A percentile compares a stretch with the other conserved stretches of the same genome.
Evolutionary conservation across 2,113 vertebrate species (phyloP).

Genomic region (Acanthisitta chloris): DNA sequence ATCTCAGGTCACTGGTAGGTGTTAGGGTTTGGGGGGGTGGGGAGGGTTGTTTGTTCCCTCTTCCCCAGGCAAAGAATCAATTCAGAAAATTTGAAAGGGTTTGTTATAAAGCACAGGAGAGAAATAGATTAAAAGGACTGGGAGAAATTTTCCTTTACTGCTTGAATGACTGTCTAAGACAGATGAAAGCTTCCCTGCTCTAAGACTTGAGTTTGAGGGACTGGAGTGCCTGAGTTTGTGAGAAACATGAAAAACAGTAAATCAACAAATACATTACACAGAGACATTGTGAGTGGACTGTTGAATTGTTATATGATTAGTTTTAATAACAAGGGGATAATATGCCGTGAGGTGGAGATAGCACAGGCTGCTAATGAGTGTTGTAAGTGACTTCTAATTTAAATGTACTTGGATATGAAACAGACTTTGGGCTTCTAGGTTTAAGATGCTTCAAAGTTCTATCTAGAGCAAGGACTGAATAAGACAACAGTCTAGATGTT

Average conservation of each 20-base stretch:
- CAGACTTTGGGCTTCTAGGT: background rate
- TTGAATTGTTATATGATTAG: background rate
- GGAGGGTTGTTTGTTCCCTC: fast-evolving
- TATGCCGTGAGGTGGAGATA: background rate
- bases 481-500: background rate
- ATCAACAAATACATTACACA: background rate
- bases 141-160: background rate
- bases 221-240: background rate
- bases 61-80: background rate
- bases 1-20: background rate
- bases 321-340: background rate
- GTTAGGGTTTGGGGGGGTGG: background rate
- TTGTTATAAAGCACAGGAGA: background rate
- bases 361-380: background rate
- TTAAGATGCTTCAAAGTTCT: background rate
- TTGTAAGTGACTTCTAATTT: background rate
- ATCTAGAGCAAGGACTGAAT: background rate
- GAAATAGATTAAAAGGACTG: background rate
- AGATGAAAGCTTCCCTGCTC: background rate
- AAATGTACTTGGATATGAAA: background rate
- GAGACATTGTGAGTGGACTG: too few relatives aligned
- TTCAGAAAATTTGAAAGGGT: background rate
- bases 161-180: background rate
- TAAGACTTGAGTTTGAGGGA: background rate
- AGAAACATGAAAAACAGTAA: background rate